Evolutionary conservation across 2,797 vertebrate species (phyloP).

Genomic region (Spinibarbus caldwelli): DNA sequence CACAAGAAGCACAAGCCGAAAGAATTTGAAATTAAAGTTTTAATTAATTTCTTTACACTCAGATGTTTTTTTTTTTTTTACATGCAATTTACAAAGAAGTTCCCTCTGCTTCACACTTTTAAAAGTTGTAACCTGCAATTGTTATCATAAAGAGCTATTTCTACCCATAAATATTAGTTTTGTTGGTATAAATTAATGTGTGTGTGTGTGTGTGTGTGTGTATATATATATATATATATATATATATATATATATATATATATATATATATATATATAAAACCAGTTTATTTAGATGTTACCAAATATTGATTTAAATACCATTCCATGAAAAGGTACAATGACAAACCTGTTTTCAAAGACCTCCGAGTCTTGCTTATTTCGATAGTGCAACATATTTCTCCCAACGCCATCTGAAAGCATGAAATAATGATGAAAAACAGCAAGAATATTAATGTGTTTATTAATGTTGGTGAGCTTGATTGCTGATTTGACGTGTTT

Average conservation of each 20-base stretch:
- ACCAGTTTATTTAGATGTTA: not conserved
- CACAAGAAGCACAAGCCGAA: not conserved
- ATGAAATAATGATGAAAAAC: not conserved
- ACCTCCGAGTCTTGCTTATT: not conserved
- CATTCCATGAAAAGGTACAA: not conserved
- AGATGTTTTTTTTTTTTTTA: too few species aligned
- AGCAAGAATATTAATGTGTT: not conserved
- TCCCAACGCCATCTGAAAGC: conserved; percentile 12
- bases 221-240: too few species aligned
- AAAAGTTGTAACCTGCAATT: not conserved
- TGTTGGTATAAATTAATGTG: too few species aligned
- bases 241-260: too few species aligned
- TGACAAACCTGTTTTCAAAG: conserved; percentile 16
- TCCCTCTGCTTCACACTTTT: not conserved
- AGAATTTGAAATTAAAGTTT: not conserved
- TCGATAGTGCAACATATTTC: not conserved
- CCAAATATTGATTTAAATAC: not conserved
- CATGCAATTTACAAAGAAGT: not conserved
- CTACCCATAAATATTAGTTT: not conserved
- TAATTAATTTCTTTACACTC: not conserved
- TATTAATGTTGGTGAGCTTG: not conserved
- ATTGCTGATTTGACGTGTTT: not conserved
- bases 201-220: too few species aligned
- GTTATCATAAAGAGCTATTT: not conserved
- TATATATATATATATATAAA: too few species aligned